Evolutionary conservation across 2,797 vertebrate species (phyloP), one percentile per base, ranked within the genome.

Genomic region (Centroberyx gerrardi): DNA sequence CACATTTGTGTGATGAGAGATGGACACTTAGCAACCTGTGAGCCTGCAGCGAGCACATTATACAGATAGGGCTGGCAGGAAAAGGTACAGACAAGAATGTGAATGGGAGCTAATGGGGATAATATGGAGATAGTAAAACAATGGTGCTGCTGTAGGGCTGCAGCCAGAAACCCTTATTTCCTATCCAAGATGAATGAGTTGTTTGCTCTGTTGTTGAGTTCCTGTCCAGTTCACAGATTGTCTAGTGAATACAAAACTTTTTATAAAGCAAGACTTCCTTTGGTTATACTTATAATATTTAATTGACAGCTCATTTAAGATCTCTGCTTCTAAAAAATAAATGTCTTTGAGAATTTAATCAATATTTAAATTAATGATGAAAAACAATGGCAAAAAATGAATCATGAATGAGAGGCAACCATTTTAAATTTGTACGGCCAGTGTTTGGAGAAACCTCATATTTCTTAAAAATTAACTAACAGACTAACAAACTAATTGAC

Each of bases 51-150:
- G 0, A 69, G 53, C 17, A 22, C 72, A 85, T 85, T 81, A 82
- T 31, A 46, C 83, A 78, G 72, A 60, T 76, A 76, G 76, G 60
- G 65, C 77, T 72, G 75, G 53, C 53, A 76, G 62, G 33, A 22
- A 56, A 73, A 52, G 72, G 42, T 8, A 62, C 46, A 73, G 80
- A 70, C 72, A n/a, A 58, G 82, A 85, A 80, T 86, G 74, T 33
- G 62, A 87, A 87, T 78, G 54, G 71, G 60, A 68, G 53, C 49
- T 82, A 84, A 91, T 78, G 68, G 84, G 76, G 72, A 83, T 69
- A 76, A 87, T 78, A 84, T 77, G 78, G 64, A 88, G 74, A 87
- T 76, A 28, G 70, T 18, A 78, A 82, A 86, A 60, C 82, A 83
- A 84, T 64, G 76, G 64, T 10, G 0, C n/a, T 18, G 82, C 73